Evolutionary conservation across 2,113 vertebrate genomes (phyloP).

Genomic region (Haplotaxodon microlepis): DNA sequence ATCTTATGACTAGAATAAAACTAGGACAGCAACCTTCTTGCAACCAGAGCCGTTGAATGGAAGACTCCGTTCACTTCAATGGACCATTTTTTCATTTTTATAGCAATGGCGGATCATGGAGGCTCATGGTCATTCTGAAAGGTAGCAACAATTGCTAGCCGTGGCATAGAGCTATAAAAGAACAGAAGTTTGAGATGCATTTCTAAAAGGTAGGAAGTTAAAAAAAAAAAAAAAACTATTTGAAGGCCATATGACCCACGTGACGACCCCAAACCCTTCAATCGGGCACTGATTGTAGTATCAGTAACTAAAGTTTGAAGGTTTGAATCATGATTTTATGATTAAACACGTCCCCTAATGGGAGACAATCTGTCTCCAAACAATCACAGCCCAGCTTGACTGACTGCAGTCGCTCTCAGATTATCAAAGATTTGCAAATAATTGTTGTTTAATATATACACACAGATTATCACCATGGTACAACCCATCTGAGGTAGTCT

Average conservation of each 20-base stretch:
- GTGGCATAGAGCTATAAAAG: not conserved
- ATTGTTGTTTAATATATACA: not conserved
- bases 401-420: not conserved
- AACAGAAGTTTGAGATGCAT: not conserved
- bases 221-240: not conserved
- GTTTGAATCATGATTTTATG: not conserved
- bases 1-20: not conserved
- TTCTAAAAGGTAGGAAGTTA: not conserved
- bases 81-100: not conserved
- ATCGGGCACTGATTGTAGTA: not conserved
- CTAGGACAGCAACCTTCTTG: not conserved
- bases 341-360: not conserved
- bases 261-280: not conserved
- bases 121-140: not conserved
- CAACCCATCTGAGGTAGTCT: not conserved
- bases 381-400: not conserved
- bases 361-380: not conserved
- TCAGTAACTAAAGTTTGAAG: not conserved
- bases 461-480: not conserved
- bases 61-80: not conserved
- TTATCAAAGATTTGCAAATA: not conserved
- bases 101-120: not conserved
- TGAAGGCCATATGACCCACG: not conserved
- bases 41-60: not conserved
- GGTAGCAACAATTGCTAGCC: not conserved